phyloP scores from a whole-genome alignment of 2,113 vertebrate genomes.

The Salminus brasiliensis region DNA sequence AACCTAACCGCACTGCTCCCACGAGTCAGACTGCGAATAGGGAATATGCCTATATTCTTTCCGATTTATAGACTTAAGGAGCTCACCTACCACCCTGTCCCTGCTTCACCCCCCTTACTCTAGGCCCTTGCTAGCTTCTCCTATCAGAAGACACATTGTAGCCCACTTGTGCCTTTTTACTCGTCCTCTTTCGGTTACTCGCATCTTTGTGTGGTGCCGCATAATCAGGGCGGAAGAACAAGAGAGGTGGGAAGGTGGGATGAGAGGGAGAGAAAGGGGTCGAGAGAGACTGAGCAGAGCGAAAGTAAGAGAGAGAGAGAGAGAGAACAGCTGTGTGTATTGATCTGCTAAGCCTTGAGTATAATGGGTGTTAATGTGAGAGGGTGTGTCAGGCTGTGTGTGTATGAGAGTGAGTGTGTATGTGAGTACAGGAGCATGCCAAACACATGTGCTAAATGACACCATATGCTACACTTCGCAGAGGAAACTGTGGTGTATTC shows the following conservation, averaged over 20 bases:
- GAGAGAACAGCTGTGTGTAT: constrained; percentile 37
- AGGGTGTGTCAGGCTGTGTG: neutral
- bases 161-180: constrained; percentile 12
- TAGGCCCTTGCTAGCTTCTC: neutral
- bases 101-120: neutral
- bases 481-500: neutral
- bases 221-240: neutral
- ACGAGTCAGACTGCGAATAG: too few species aligned
- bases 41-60: too few species aligned
- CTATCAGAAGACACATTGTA: constrained; percentile 17
- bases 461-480: constrained; percentile 1
- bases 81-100: neutral
- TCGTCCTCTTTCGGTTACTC: neutral
- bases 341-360: constrained; percentile 33
- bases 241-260: constrained; percentile 5
- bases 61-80: constrained; percentile 9
- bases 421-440: neutral
- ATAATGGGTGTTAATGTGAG: constrained; percentile 32
- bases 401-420: neutral
- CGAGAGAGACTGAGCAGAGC: constrained; percentile 1
- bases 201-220: constrained; percentile 20
- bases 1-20: neutral
- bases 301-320: neutral
- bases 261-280: constrained; percentile 9
- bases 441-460: neutral